A percentile compares a stretch with the other conserved stretches of the same genome.
phyloP scores from a whole-genome alignment of 2,113 vertebrate genomes.

The Urocynchramus pylzowi region DNA sequence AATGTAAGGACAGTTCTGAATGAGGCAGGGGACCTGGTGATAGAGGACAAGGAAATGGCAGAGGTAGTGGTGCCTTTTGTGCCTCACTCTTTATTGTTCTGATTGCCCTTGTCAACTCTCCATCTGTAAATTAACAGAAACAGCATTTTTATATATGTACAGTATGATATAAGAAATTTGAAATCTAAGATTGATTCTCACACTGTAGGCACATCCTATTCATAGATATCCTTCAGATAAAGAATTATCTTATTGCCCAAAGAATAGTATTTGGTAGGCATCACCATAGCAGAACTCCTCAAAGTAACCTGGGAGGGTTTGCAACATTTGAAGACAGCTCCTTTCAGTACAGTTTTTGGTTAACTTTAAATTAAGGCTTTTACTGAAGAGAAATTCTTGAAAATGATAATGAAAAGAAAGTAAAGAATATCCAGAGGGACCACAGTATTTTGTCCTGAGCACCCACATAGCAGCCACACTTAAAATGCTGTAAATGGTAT shows the following conservation, averaged over 20 bases:
- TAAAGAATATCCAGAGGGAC: neutral
- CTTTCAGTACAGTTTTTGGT: neutral
- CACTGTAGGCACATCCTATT: neutral
- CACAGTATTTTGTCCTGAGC: neutral
- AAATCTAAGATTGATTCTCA: neutral
- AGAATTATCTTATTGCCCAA: neutral
- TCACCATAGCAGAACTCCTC: neutral
- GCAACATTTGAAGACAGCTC: neutral
- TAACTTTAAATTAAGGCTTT: neutral
- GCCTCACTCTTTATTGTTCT: neutral
- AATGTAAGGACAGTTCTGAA: neutral
- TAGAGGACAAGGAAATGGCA: neutral
- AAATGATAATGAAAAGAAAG: neutral
- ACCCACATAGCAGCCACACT: neutral
- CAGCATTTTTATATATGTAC: neutral
- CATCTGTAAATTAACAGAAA: neutral
- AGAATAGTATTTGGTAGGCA: neutral
- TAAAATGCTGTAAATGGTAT: neutral
- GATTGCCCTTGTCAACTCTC: neutral
- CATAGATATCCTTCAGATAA: neutral
- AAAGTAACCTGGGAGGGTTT: neutral
- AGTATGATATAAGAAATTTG: neutral
- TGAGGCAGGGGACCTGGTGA: neutral
- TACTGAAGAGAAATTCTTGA: neutral
- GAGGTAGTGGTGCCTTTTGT: neutral